Conservation (phyloP, 2,113 vertebrate species). For the Notarius quadriscutis region DNA sequence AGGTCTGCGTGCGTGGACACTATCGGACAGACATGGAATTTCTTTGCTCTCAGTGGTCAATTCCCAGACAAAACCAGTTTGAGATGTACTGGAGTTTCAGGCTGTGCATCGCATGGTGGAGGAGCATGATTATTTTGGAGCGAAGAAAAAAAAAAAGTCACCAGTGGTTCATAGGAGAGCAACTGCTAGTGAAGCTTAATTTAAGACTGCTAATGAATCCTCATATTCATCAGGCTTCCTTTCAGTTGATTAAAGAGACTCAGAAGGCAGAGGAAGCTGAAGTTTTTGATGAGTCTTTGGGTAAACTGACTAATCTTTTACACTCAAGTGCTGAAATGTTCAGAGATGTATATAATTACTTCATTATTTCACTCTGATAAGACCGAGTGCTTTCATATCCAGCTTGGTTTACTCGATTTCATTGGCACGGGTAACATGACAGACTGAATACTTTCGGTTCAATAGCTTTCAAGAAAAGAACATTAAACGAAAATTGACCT, state of each 20-base stretch:
- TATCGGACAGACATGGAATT: background rate
- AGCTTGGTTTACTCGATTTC: constrained; percentile 45
- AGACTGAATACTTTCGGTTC: constrained; percentile 4
- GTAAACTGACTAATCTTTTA: constrained; percentile 46
- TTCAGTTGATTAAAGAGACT: constrained; percentile 55
- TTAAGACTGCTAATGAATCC: constrained; percentile 57
- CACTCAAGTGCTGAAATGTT: constrained; percentile 39
- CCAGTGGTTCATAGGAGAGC: constrained; percentile 39
- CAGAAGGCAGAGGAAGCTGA: constrained; percentile 33
- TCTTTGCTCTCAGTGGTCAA: background rate
- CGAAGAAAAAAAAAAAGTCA: constrained; percentile 26
- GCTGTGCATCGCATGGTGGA: constrained; percentile 24
- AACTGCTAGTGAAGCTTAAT: constrained; percentile 53
- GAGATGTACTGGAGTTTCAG: constrained; percentile 29
- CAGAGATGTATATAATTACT: constrained; percentile 49
- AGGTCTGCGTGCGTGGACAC: background rate
- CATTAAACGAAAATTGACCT: constrained; percentile 6
- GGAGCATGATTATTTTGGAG: constrained; percentile 41
- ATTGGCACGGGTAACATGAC: constrained; percentile 11
- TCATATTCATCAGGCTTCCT: constrained; percentile 51
- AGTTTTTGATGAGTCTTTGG: constrained; percentile 25
- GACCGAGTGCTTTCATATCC: constrained; percentile 37
- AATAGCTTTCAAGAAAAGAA: constrained; percentile 14
- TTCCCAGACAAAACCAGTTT: constrained; percentile 12
- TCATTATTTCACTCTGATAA: constrained; percentile 49